Conservation (phyloP, 2,113 vertebrate genomes). For the Oophaga pumilio region DNA sequence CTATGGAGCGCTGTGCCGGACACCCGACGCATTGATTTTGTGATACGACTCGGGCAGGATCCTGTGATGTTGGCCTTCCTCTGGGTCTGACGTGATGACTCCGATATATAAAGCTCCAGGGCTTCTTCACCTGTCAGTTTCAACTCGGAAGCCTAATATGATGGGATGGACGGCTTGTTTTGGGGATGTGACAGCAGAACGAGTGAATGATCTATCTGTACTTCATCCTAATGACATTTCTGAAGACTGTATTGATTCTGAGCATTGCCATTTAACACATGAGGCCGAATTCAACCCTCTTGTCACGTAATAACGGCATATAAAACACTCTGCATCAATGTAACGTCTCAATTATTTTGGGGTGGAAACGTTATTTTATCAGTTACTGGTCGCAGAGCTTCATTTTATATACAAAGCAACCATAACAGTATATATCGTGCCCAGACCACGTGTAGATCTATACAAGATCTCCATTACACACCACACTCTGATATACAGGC, state of each 20-base stretch:
- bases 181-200: conserved; percentile 54
- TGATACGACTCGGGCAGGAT: background rate
- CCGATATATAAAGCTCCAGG: background rate
- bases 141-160: conserved; percentile 26
- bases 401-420: background rate
- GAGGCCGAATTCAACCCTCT: background rate
- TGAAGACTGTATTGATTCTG: conserved; percentile 44
- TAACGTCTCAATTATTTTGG: background rate
- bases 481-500: no score
- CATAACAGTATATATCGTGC: no score
- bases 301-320: background rate
- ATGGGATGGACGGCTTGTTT: conserved; percentile 28
- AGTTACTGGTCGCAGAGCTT: background rate
- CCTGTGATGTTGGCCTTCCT: background rate
- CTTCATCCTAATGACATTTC: conserved; percentile 45
- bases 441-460: no score
- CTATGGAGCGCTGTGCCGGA: conserved; percentile 45
- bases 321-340: background rate
- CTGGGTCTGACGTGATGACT: conserved; percentile 52
- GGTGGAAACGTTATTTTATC: background rate
- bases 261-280: background rate
- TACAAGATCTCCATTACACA: no score
- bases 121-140: conserved; percentile 62
- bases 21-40: conserved; percentile 54
- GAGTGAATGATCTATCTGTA: background rate